Evolutionary conservation across 2,113 vertebrate species (phyloP).

Genomic region (Lepidothrix coronata): DNA sequence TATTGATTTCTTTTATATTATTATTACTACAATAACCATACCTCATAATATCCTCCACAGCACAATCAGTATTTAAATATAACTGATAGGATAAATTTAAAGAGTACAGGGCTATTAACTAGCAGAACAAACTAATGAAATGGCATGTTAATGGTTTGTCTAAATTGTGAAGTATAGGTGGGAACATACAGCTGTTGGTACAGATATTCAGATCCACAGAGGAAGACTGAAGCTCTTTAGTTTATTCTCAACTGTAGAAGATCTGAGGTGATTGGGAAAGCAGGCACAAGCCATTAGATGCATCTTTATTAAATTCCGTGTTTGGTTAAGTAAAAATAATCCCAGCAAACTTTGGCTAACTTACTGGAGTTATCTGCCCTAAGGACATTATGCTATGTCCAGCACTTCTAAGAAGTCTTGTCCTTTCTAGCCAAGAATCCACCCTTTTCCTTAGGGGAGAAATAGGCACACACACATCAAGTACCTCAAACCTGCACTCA

Average conservation of each 20-base stretch:
- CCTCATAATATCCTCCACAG: neutral
- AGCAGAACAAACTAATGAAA: neutral
- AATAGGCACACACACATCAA: conserved; percentile 15
- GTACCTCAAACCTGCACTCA: neutral
- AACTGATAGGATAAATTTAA: neutral
- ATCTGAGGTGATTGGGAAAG: neutral
- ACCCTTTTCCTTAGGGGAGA: conserved; percentile 8
- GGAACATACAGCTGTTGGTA: neutral
- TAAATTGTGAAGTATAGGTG: neutral
- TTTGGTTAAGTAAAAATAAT: conserved; percentile 24
- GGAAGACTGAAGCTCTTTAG: neutral
- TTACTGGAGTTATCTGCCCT: neutral
- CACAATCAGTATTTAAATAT: neutral
- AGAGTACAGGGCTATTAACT: neutral
- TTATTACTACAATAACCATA: neutral
- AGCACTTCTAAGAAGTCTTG: neutral
- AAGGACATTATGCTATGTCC: neutral
- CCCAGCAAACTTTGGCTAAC: neutral
- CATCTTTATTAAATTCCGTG: neutral
- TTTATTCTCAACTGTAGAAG: neutral
- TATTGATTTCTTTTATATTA: conserved; percentile 47
- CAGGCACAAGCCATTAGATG: neutral
- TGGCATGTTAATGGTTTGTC: neutral
- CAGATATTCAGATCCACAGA: neutral
- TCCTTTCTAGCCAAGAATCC: conserved; percentile 1